Evolutionary conservation across 1,140 invertebrate species (phyloP).

Genomic region (Dreissena polymorpha): DNA sequence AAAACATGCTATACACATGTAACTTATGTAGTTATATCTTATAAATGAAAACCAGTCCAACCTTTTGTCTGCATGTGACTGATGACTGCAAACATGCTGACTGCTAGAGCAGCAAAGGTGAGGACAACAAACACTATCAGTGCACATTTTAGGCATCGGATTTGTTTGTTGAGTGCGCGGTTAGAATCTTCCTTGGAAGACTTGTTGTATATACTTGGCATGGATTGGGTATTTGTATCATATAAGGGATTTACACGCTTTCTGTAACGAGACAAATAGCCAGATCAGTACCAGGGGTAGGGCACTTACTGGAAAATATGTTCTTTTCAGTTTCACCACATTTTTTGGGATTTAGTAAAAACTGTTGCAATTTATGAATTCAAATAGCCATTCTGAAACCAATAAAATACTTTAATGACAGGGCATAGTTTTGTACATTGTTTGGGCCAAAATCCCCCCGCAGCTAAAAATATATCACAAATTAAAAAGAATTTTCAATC

Average conservation of each 20-base stretch:
- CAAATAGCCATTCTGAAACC: background rate
- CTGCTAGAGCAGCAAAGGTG: constrained; percentile 30
- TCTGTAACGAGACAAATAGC: constrained; percentile 20
- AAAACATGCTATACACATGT: too few species aligned
- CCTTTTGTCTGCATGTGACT: constrained; percentile 32
- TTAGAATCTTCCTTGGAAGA: background rate
- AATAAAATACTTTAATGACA: too few species aligned
- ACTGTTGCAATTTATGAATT: too few species aligned
- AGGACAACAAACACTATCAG: constrained; percentile 32
- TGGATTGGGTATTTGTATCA: constrained; percentile 52
- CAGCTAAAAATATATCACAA: background rate
- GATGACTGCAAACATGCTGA: constrained; percentile 35
- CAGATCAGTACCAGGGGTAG: too few species aligned
- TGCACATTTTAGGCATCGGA: constrained; percentile 32
- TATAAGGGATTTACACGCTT: constrained; percentile 51
- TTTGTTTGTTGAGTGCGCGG: constrained; percentile 7
- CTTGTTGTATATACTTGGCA: constrained; percentile 55
- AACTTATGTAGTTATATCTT: too few species aligned
- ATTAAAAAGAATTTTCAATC: background rate
- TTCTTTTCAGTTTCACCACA: background rate
- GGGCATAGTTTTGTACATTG: too few species aligned
- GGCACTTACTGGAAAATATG: background rate
- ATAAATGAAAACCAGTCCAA: background rate
- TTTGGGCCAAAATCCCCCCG: background rate
- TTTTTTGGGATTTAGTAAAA: too few species aligned